Evolutionary conservation across 2,888 invertebrate genomes (phyloP).

Genomic region (Orthosia gothica): DNA sequence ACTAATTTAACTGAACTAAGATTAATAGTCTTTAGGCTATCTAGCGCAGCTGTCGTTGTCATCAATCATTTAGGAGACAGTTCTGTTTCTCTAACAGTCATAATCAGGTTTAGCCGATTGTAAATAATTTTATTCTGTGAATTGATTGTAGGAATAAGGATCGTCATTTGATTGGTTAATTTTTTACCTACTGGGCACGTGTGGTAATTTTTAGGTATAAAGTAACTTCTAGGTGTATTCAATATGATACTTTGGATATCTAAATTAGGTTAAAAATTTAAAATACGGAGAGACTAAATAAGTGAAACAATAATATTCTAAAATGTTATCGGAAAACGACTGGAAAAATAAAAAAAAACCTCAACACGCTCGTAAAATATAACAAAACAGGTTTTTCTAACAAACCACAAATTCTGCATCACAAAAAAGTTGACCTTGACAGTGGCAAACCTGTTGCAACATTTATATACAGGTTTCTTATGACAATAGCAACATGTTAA

Average conservation of each 20-base stretch:
- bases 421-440: slow-evolving; percentile 54
- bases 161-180: neutral
- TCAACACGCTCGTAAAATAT: slow-evolving; percentile 23
- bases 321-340: neutral
- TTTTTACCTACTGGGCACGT: no score
- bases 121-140: neutral
- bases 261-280: neutral
- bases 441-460: slow-evolving; percentile 35
- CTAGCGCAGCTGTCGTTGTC: slow-evolving; percentile 34
- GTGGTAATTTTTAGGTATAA: no score
- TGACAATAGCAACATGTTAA: neutral
- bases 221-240: neutral
- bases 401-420: slow-evolving; percentile 13
- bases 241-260: neutral
- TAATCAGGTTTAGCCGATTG: neutral
- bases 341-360: neutral
- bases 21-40: slow-evolving; percentile 37
- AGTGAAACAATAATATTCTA: neutral
- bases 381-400: slow-evolving; percentile 40
- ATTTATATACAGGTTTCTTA: slow-evolving; percentile 8
- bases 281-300: neutral
- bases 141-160: neutral
- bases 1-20: slow-evolving; percentile 26
- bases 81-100: slow-evolving; percentile 18
- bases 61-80: slow-evolving; percentile 26